phyloP scores from a whole-genome alignment of 2,888 invertebrate genomes.

The Pristionchus entomophagus region DNA sequence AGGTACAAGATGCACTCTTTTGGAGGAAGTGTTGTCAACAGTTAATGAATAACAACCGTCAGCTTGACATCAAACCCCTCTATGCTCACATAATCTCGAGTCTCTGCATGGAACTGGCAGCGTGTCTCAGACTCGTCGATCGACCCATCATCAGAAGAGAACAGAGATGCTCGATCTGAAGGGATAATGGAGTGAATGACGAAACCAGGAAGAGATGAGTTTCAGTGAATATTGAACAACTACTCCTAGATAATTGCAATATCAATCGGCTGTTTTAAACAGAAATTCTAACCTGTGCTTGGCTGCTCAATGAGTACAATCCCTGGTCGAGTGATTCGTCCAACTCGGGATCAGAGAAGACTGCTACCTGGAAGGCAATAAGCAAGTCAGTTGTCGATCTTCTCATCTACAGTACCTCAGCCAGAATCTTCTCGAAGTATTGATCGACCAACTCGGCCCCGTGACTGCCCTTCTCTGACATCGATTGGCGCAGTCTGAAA shows the following conservation, averaged over 20 bases:
- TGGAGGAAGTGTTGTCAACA: too few relatives aligned
- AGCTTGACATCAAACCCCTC: not conserved
- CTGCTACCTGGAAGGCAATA: conserved; percentile 51
- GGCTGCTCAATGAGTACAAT: conserved; percentile 47
- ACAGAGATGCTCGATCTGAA: not conserved
- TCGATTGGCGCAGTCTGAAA: conserved; percentile 53
- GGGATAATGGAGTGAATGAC: too few relatives aligned
- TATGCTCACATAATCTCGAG: not conserved
- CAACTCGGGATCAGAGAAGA: conserved; percentile 55
- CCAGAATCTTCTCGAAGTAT: conserved; percentile 58
- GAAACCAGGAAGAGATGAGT: too few relatives aligned
- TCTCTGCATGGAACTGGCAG: not conserved
- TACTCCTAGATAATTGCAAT: too few relatives aligned
- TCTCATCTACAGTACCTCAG: conserved; percentile 53
- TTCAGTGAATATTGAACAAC: too few relatives aligned
- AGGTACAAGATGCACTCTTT: too few relatives aligned
- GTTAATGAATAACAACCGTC: too few relatives aligned
- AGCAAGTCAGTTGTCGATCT: not conserved
- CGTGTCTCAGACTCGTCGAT: conserved; percentile 7
- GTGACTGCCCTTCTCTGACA: conserved; percentile 62
- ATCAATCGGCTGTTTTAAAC: too few relatives aligned
- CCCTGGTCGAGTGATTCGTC: conserved; percentile 55
- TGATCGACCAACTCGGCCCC: conserved; percentile 54
- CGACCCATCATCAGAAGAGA: conserved; percentile 22
- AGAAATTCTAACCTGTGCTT: not conserved